Evolutionary conservation across 2,797 vertebrate genomes (phyloP).

Genomic region (Scolopax bukidnonensis): DNA sequence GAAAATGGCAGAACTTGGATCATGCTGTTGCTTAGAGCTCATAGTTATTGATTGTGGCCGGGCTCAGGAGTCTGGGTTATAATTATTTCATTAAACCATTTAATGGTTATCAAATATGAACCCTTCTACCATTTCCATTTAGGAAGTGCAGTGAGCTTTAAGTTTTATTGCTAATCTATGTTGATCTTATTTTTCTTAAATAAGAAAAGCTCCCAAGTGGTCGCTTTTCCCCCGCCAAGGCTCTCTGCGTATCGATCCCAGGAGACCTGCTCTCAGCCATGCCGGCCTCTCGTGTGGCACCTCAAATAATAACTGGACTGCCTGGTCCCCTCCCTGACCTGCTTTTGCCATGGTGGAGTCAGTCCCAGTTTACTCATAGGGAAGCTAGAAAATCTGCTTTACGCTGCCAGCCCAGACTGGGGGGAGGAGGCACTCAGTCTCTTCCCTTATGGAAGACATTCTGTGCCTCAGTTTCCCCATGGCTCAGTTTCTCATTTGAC

Average conservation of each 20-base stretch:
- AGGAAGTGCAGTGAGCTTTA: background rate
- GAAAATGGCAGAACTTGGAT: slow-evolving; percentile 55
- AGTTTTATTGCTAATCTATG: slow-evolving; percentile 10
- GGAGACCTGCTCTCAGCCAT: background rate
- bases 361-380: background rate
- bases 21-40: slow-evolving; percentile 68
- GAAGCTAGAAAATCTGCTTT: background rate
- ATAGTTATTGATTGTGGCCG: slow-evolving; percentile 69
- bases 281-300: background rate
- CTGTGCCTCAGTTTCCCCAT: background rate
- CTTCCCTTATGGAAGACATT: fast-evolving
- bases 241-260: background rate
- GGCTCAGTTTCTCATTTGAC: background rate
- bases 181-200: background rate
- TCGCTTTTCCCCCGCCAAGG: background rate
- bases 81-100: slow-evolving; percentile 82
- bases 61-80: slow-evolving; percentile 71
- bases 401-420: background rate
- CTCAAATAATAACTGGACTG: fast-evolving
- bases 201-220: background rate
- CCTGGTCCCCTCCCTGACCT: background rate
- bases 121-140: slow-evolving; percentile 34
- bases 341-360: fast-evolving
- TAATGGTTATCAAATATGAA: slow-evolving; percentile 82
- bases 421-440: fast-evolving